Evolutionary conservation across 2,113 vertebrate genomes (phyloP).

Genomic region (Ictalurus furcatus): DNA sequence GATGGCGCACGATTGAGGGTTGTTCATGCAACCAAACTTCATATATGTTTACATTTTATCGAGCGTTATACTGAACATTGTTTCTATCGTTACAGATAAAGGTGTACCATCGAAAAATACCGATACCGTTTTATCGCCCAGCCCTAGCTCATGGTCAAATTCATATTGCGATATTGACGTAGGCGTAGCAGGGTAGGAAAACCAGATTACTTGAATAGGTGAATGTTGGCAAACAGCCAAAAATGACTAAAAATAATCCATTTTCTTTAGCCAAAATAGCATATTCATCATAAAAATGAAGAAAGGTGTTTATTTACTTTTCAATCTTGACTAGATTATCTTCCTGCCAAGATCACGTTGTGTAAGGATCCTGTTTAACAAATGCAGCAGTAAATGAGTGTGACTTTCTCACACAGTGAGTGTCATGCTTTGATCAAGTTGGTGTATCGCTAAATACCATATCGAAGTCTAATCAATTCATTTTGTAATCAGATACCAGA

Average conservation of each 20-base stretch:
- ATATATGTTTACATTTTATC: no score
- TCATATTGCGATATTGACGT: not conserved
- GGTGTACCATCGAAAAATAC: no score
- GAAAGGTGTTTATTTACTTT: not conserved
- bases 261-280: not conserved
- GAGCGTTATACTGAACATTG: no score
- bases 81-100: no score
- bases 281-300: not conserved
- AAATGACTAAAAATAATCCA: not conserved
- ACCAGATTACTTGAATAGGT: not conserved
- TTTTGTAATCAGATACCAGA: not conserved
- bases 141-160: not conserved
- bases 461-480: not conserved
- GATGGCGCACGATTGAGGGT: no score
- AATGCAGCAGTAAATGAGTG: not conserved
- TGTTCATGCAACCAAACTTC: no score
- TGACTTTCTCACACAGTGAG: not conserved
- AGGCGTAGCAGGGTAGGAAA: not conserved
- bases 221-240: not conserved
- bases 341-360: not conserved
- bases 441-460: not conserved
- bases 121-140: no score
- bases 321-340: not conserved
- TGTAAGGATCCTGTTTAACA: not conserved
- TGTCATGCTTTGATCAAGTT: not conserved